Percentiles rank a stretch among this genome's conserved stretches.
Evolutionary conservation across 2,888 invertebrate genomes (phyloP).

Genomic region (Timema podura): DNA sequence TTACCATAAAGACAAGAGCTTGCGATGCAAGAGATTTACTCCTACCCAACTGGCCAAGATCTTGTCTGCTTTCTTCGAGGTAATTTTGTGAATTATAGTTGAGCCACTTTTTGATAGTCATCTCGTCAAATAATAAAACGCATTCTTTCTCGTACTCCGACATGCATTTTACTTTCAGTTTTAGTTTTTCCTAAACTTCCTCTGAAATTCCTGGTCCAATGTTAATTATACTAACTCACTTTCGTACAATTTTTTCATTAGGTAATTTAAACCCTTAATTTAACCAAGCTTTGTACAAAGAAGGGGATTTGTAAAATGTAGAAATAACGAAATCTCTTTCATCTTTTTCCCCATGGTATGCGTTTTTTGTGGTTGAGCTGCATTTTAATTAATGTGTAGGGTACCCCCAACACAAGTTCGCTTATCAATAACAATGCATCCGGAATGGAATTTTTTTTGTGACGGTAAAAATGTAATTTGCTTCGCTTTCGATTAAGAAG

Average conservation of each 20-base stretch:
- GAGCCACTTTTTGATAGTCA: slow-evolving; percentile 33
- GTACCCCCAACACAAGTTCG: background rate
- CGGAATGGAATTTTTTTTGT: slow-evolving; percentile 1
- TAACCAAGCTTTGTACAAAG: slow-evolving; percentile 34
- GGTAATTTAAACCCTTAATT: slow-evolving; percentile 34
- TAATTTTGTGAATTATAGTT: slow-evolving; percentile 33
- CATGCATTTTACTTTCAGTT: slow-evolving; percentile 35
- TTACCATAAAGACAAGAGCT: slow-evolving; percentile 35
- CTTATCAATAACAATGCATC: background rate
- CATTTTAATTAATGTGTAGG: slow-evolving; percentile 8
- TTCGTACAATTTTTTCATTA: slow-evolving; percentile 33
- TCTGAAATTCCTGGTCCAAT: slow-evolving; percentile 33
- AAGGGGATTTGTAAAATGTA: slow-evolving; percentile 38
- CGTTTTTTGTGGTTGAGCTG: slow-evolving; percentile 11
- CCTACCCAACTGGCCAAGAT: slow-evolving; percentile 32
- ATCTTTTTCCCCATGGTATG: slow-evolving; percentile 32
- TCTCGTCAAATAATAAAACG: slow-evolving; percentile 36
- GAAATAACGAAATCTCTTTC: slow-evolving; percentile 36
- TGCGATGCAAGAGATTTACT: slow-evolving; percentile 31
- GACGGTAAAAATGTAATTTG: slow-evolving; percentile 3
- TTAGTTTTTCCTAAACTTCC: slow-evolving; percentile 31
- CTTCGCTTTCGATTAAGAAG: background rate
- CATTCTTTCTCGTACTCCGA: slow-evolving; percentile 31
- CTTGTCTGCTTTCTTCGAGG: slow-evolving; percentile 33
- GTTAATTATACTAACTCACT: slow-evolving; percentile 35